Evolutionary conservation across 2,888 invertebrate species (phyloP).

Genomic region (Drosophila nr. medialis): DNA sequence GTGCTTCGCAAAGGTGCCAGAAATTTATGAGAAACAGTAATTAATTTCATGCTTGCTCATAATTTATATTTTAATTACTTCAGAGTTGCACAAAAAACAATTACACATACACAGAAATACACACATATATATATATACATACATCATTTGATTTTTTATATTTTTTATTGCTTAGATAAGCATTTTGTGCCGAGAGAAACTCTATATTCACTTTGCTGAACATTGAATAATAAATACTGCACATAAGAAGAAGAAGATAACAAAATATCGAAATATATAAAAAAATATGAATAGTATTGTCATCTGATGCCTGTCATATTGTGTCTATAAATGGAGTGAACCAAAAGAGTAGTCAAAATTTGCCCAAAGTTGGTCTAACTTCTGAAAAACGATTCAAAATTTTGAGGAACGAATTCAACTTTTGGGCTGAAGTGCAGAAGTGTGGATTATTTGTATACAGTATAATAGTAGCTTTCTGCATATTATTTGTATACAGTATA

Average conservation of each 20-base stretch:
- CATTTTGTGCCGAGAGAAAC: neutral
- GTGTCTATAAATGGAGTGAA: neutral
- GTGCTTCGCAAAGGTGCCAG: neutral
- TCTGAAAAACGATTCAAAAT: neutral
- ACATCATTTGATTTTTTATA: neutral
- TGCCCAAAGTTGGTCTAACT: accelerated
- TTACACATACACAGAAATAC: neutral
- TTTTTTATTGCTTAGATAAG: slow-evolving; percentile 8
- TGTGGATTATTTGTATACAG: neutral
- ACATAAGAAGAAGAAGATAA: neutral
- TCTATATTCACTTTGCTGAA: neutral
- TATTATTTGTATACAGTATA: too few relatives aligned
- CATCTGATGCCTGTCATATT: too few relatives aligned
- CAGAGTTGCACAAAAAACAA: slow-evolving; percentile 11
- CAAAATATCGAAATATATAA: neutral
- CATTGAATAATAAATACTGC: neutral
- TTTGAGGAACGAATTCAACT: neutral
- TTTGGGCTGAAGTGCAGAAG: neutral
- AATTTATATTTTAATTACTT: slow-evolving; percentile 36
- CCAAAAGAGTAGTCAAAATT: neutral
- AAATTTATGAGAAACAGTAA: slow-evolving; percentile 9
- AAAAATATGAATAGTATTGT: neutral
- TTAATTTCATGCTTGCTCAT: slow-evolving; percentile 28
- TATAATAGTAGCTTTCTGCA: neutral
- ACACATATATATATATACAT: neutral